A percentile compares a stretch with the other conserved stretches of the same genome.
Evolutionary conservation across 2,113 vertebrate genomes (phyloP).

Genomic region (Centropristis striata): DNA sequence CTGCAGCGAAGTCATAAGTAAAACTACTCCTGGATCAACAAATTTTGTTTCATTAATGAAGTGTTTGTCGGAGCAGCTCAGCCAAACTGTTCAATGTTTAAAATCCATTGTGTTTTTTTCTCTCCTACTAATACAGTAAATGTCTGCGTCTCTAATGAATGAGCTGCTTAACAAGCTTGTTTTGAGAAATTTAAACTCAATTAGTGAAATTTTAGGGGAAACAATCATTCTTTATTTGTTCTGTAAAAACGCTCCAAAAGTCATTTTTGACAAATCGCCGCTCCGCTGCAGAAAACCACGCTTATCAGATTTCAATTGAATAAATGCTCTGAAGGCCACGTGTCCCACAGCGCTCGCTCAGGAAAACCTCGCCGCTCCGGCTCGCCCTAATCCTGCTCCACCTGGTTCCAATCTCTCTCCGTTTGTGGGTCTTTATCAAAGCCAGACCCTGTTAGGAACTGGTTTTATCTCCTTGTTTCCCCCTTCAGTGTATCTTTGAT

Average conservation of each 20-base stretch:
- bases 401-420: constrained; percentile 75
- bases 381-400: constrained; percentile 54
- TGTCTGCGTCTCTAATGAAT: background rate
- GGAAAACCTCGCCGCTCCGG: constrained; percentile 13
- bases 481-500: constrained; percentile 62
- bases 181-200: background rate
- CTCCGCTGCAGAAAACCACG: constrained; percentile 12
- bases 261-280: constrained; percentile 20
- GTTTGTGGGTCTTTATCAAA: constrained; percentile 74
- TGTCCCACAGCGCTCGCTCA: constrained; percentile 33
- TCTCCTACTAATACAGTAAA: background rate
- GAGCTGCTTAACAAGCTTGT: background rate
- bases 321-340: constrained; percentile 40
- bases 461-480: constrained; percentile 73
- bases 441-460: constrained; percentile 69
- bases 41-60: background rate
- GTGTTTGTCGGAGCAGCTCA: background rate
- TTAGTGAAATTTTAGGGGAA: background rate
- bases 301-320: constrained; percentile 53
- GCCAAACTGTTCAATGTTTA: background rate
- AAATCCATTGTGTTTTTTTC: background rate
- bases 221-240: background rate
- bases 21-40: background rate
- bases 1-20: background rate
- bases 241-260: constrained; percentile 4